A percentile compares a stretch with the other conserved stretches of the same genome.
Conservation (phyloP, 2,113 vertebrate species). For the Cichladusa arquata region DNA sequence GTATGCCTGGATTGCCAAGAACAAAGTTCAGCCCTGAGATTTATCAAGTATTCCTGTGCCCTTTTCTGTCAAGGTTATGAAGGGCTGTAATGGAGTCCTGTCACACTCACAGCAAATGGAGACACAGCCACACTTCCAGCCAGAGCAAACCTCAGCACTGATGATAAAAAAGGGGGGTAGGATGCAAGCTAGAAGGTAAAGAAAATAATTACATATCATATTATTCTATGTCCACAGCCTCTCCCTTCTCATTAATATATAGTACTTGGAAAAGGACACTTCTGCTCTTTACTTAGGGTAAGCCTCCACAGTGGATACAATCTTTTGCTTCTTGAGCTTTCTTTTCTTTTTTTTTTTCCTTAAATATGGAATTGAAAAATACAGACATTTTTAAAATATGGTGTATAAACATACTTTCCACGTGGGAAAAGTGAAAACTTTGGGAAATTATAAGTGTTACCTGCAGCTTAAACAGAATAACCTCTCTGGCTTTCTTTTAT, state of each 20-base stretch:
- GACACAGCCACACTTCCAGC: neutral
- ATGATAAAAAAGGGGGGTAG: neutral
- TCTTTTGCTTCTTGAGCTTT: neutral
- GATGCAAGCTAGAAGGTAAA: neutral
- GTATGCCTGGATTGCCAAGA: neutral
- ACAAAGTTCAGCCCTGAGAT: neutral
- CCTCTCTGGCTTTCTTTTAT: neutral
- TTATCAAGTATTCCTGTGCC: neutral
- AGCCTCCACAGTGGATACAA: neutral
- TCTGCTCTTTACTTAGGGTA: neutral
- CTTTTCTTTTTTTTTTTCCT: neutral
- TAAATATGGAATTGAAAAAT: neutral
- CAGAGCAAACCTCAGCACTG: neutral
- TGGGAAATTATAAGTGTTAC: neutral
- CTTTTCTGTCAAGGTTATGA: neutral
- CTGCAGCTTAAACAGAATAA: neutral
- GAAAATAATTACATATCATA: neutral
- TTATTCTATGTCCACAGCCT: neutral
- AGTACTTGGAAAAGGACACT: neutral
- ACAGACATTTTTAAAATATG: neutral
- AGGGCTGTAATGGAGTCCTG: neutral
- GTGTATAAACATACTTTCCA: neutral
- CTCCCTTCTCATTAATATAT: neutral
- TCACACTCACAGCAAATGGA: rapidly evolving
- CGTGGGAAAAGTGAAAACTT: neutral